These are phyloP conservation scores for Hydriomena furcata DNA, from an alignment of 2,888 invertebrate species.

Conservation along the genomic window DNA sequence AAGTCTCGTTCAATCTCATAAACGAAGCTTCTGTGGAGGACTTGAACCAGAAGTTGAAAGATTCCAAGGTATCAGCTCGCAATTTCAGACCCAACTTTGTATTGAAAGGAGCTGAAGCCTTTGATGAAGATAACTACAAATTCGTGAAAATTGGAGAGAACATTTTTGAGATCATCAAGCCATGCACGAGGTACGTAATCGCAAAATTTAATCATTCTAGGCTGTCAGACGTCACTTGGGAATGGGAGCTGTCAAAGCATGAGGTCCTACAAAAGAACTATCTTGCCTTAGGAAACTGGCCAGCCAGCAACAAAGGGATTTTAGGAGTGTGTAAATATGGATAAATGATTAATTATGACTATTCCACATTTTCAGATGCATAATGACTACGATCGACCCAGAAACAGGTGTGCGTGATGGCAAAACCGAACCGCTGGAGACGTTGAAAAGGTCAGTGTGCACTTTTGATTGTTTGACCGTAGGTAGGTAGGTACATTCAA, in stretches of 20 bases:
- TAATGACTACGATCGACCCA: constrained; percentile 88
- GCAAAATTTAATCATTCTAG: too few species aligned
- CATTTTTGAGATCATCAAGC: constrained; percentile 85
- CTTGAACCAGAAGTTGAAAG: constrained; percentile 83
- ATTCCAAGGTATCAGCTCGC: constrained; percentile 67
- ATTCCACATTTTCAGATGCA: constrained; percentile 75
- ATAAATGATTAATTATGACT: too few species aligned
- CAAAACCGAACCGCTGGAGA: constrained; percentile 85
- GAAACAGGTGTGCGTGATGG: constrained; percentile 84
- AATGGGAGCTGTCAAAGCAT: too few species aligned
- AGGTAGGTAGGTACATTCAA: too few species aligned
- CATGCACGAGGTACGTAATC: constrained; percentile 82
- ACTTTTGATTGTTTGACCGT: too few species aligned
- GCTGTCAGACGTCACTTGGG: too few species aligned
- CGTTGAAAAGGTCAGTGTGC: constrained; percentile 82
- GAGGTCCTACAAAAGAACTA: too few species aligned
- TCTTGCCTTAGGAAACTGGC: too few species aligned
- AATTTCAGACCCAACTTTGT: constrained; percentile 89
- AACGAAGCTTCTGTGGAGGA: constrained; percentile 87
- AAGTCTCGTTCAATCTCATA: constrained; percentile 86
- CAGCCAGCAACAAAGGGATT: too few species aligned
- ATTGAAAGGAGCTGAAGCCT: constrained; percentile 81
- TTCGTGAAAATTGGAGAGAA: constrained; percentile 87
- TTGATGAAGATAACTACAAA: constrained; percentile 88
- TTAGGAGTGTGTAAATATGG: too few species aligned